Evolutionary conservation across 2,888 invertebrate genomes (phyloP).

Genomic region (Pristionchus exspectatus): DNA sequence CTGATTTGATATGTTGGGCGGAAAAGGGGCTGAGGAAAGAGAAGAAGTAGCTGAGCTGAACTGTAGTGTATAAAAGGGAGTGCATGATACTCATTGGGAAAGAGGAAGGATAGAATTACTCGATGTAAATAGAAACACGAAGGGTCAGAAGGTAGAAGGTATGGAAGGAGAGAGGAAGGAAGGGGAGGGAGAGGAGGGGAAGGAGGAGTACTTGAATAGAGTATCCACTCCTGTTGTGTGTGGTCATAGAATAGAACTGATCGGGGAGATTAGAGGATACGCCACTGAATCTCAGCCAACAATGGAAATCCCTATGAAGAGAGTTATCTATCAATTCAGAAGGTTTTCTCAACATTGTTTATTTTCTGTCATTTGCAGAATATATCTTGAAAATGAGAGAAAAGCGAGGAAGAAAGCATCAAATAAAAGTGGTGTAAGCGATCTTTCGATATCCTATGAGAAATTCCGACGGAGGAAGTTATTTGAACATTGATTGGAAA

Average conservation of each 20-base stretch:
- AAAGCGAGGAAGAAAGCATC: too few relatives aligned
- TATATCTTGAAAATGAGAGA: too few relatives aligned
- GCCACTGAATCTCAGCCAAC: neutral
- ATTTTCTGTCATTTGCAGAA: too few relatives aligned
- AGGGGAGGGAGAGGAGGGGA: neutral
- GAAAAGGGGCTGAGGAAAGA: neutral
- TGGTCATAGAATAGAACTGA: conserved; percentile 5
- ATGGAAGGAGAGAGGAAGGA: neutral
- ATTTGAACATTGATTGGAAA: too few relatives aligned
- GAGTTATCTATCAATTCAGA: neutral
- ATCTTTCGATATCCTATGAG: too few relatives aligned
- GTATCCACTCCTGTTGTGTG: conserved; percentile 29
- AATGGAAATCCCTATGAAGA: neutral
- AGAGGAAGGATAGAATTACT: conserved; percentile 49
- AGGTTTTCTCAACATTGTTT: neutral
- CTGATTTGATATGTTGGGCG: neutral
- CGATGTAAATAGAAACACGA: conserved; percentile 44
- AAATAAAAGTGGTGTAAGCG: too few relatives aligned
- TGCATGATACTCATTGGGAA: conserved; percentile 25
- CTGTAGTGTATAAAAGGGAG: neutral
- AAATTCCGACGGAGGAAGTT: too few relatives aligned
- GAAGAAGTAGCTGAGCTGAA: neutral
- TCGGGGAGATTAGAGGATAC: conserved; percentile 39
- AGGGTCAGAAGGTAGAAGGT: conserved; percentile 39
- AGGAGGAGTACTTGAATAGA: conserved; percentile 30